phyloP scores from a whole-genome alignment of 2,113 vertebrate genomes.

The Aptenodytes forsteri region DNA sequence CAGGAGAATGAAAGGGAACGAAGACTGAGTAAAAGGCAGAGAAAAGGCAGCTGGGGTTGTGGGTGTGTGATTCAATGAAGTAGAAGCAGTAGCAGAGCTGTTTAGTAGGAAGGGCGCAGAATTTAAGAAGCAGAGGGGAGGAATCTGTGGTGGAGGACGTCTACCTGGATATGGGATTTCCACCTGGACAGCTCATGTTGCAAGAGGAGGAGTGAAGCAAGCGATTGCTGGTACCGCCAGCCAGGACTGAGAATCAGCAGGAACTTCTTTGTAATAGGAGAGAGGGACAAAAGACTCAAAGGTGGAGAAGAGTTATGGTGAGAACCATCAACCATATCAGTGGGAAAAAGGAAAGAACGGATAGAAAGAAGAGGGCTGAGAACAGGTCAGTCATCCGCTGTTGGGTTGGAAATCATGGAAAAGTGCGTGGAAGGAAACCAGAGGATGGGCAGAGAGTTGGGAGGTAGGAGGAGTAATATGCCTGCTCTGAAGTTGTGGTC shows the following conservation, averaged over 20 bases:
- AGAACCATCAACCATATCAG: neutral
- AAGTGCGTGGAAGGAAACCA: neutral
- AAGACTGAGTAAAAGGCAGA: neutral
- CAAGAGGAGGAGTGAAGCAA: neutral
- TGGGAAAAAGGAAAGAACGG: neutral
- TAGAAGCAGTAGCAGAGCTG: neutral
- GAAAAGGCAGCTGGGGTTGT: neutral
- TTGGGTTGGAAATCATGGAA: neutral
- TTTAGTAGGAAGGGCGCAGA: neutral
- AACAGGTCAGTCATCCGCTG: neutral
- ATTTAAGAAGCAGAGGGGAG: neutral
- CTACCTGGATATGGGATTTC: neutral
- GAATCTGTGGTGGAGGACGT: neutral
- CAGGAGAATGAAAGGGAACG: neutral
- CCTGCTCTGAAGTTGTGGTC: neutral
- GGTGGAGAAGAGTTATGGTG: neutral
- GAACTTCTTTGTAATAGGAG: neutral
- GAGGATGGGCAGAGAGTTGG: neutral
- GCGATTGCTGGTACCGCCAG: neutral
- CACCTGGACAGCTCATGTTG: fast-evolving
- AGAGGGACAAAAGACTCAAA: neutral
- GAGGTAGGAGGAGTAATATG: too few relatives aligned
- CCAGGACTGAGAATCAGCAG: neutral
- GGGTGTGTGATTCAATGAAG: neutral
- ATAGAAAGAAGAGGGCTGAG: neutral